A percentile compares a stretch with the other conserved stretches of the same genome.
phyloP scores from a whole-genome alignment of 2,797 vertebrate species.

The Crocodylus rhombifer region DNA sequence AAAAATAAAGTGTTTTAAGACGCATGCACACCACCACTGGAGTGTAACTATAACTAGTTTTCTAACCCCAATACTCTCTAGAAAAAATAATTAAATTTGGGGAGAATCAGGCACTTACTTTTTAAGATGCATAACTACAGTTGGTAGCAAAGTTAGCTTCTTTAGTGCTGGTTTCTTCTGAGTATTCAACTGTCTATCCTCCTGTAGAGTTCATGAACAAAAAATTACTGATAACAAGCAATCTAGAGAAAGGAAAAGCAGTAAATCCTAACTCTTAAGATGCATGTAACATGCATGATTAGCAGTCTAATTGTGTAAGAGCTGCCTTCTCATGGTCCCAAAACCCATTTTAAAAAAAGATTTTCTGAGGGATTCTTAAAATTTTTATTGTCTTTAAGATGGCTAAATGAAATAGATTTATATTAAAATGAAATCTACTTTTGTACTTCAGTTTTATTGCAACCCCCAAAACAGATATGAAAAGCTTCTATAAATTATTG shows the following conservation, averaged over 20 bases:
- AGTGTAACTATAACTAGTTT: neutral
- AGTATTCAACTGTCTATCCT: constrained; percentile 94
- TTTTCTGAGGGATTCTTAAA: neutral
- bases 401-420: neutral
- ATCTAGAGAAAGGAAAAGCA: neutral
- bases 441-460: neutral
- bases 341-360: neutral
- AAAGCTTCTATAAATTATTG: neutral
- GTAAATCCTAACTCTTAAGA: neutral
- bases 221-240: neutral
- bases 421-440: neutral
- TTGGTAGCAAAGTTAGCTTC: constrained; percentile 94
- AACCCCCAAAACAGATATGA: neutral
- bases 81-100: neutral
- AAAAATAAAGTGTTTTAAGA: neutral
- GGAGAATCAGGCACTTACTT: constrained; percentile 86
- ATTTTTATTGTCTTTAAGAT: neutral
- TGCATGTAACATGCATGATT: neutral
- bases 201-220: constrained; percentile 82
- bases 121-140: constrained; percentile 98
- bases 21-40: neutral
- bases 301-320: neutral
- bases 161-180: constrained; percentile 97
- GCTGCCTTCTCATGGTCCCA: neutral
- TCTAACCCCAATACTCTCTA: neutral